phyloP scores from a whole-genome alignment of 2,797 vertebrate species.

The Tadarida brasiliensis region DNA sequence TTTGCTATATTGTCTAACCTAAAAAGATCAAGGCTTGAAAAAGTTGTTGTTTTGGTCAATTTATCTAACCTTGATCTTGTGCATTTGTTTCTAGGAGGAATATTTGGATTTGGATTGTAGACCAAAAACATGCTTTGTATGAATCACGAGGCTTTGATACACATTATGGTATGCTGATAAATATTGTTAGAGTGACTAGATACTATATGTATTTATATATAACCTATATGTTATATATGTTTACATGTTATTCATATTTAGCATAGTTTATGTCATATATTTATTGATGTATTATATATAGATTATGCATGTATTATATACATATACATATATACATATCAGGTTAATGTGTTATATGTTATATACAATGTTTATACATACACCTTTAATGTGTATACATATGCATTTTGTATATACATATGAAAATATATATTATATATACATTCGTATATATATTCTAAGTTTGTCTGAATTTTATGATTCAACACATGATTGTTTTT shows the following conservation, averaged over 20 bases:
- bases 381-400: too few species aligned
- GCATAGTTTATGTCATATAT: background rate
- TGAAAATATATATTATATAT: background rate
- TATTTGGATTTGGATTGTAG: background rate
- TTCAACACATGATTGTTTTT: background rate
- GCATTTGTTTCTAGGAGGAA: background rate
- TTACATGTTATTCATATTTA: background rate
- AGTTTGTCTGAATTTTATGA: background rate
- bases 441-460: background rate
- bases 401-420: background rate
- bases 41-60: background rate
- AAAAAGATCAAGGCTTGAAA: background rate
- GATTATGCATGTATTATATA: background rate
- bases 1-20: background rate
- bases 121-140: background rate
- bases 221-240: background rate
- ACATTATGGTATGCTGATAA: background rate
- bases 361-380: background rate
- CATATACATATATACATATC: background rate
- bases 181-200: background rate
- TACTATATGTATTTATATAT: background rate
- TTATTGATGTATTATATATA: background rate
- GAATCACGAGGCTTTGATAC: background rate
- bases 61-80: conserved; percentile 8
- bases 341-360: background rate